Evolutionary conservation across 2,797 vertebrate species (phyloP).

Genomic region (Erithacus rubecula): DNA sequence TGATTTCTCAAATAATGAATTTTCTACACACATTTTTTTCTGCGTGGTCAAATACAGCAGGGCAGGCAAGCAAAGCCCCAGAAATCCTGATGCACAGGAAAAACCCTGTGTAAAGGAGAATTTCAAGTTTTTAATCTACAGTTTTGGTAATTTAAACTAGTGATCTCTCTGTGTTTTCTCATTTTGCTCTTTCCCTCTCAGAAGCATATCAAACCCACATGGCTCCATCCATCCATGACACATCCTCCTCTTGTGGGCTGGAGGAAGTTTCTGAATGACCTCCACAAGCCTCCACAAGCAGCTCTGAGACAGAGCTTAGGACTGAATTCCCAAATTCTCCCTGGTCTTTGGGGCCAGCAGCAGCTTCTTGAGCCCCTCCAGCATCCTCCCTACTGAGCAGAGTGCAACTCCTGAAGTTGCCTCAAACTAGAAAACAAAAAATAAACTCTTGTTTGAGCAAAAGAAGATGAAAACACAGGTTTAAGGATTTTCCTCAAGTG

Average conservation of each 20-base stretch:
- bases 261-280: background rate
- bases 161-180: background rate
- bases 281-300: background rate
- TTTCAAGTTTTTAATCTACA: background rate
- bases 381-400: background rate
- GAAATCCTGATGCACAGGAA: background rate
- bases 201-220: accelerated
- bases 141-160: background rate
- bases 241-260: background rate
- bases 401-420: background rate
- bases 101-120: background rate
- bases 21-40: background rate
- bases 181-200: background rate
- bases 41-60: background rate
- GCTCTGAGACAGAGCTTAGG: background rate
- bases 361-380: background rate
- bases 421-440: background rate
- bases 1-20: background rate
- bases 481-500: background rate
- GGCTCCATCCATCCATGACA: background rate
- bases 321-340: background rate
- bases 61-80: background rate
- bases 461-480: background rate
- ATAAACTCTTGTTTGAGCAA: background rate
- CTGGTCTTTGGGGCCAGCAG: accelerated